Percentiles rank a stretch among this genome's conserved stretches.
Conservation (phyloP, 2,113 vertebrate species). For the Bettongia penicillata region DNA sequence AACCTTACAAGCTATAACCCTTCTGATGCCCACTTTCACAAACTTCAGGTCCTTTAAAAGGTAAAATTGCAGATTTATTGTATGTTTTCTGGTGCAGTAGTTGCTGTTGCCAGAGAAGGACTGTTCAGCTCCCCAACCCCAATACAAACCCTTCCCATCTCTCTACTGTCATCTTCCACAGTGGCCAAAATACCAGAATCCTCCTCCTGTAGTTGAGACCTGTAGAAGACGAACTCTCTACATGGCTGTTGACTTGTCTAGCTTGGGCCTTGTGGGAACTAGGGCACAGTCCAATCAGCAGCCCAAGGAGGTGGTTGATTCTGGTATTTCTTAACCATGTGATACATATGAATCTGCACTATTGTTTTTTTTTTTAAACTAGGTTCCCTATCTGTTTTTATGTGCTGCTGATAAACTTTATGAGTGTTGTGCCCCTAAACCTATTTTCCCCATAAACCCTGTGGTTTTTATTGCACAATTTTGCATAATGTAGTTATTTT, state of each 20-base stretch:
- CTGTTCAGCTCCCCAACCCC: neutral
- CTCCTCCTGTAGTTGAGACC: neutral
- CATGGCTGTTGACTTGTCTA: neutral
- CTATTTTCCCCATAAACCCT: neutral
- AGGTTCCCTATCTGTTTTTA: neutral
- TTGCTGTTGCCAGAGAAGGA: neutral
- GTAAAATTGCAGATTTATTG: neutral
- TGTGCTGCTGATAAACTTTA: neutral
- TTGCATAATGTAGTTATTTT: neutral
- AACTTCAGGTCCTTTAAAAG: neutral
- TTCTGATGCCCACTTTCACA: neutral
- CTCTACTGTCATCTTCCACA: neutral
- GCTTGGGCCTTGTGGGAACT: neutral
- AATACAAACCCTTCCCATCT: neutral
- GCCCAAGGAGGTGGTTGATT: neutral
- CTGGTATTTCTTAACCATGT: neutral
- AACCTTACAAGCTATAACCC: neutral
- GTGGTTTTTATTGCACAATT: neutral
- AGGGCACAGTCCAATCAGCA: neutral
- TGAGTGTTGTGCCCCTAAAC: neutral
- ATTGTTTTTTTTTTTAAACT: neutral
- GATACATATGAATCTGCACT: neutral
- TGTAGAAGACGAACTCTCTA: neutral
- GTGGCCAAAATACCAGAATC: neutral
- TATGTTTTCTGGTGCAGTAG: neutral